Percentiles rank a stretch among this genome's conserved stretches.
phyloP scores from a whole-genome alignment of 2,113 vertebrate genomes.

The Dolichotis patagonum region DNA sequence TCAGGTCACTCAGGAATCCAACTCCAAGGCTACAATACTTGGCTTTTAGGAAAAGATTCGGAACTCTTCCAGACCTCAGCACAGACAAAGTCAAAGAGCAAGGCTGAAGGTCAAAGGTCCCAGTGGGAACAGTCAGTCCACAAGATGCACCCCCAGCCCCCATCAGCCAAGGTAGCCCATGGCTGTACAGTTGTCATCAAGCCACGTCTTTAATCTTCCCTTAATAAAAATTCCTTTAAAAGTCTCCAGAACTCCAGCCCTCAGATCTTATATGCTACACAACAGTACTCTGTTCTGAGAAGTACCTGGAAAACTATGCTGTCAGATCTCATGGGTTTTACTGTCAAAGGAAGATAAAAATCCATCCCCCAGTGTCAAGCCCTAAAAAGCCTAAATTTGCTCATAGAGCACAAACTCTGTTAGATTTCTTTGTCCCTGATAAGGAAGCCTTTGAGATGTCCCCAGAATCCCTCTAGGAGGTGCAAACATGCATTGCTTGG shows the following conservation, averaged over 20 bases:
- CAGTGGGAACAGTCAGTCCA: too few relatives aligned
- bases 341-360: too few relatives aligned
- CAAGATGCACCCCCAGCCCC: too few relatives aligned
- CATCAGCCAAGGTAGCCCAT: background rate
- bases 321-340: background rate
- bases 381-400: background rate
- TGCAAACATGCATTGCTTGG: background rate
- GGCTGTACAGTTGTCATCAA: background rate
- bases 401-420: background rate
- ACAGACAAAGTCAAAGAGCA: too few relatives aligned
- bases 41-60: too few relatives aligned
- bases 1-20: too few relatives aligned
- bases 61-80: too few relatives aligned
- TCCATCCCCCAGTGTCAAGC: background rate
- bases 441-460: background rate
- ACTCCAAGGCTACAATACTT: too few relatives aligned
- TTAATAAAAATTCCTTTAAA: background rate
- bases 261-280: rapidly evolving
- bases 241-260: background rate
- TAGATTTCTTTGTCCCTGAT: background rate
- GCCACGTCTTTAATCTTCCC: background rate
- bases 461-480: too few relatives aligned
- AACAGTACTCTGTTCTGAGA: background rate
- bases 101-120: too few relatives aligned
- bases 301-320: rapidly evolving